Evolutionary conservation across 1,140 invertebrate species (phyloP).

Genomic region (Oryzaephilus surinamensis): DNA sequence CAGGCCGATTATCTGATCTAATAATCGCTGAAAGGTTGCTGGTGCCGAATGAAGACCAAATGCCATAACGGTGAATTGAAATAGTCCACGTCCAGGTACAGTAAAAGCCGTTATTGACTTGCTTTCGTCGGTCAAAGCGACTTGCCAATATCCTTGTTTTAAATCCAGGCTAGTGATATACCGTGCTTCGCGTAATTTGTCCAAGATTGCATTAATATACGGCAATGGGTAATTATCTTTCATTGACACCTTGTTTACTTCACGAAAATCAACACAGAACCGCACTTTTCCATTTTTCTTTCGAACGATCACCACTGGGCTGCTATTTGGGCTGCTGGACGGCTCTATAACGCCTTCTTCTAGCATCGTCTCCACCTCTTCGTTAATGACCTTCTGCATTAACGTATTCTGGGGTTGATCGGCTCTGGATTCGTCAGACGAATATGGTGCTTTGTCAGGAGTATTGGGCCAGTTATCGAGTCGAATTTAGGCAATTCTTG

Average conservation of each 20-base stretch:
- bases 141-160: too few relatives aligned
- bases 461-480: background rate
- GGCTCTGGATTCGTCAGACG: background rate
- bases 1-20: too few relatives aligned
- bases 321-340: slow-evolving; percentile 32
- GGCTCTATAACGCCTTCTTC: slow-evolving; percentile 23
- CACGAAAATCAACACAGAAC: too few relatives aligned
- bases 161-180: slow-evolving; percentile 27
- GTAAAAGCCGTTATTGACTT: slow-evolving; percentile 37
- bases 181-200: slow-evolving; percentile 14
- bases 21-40: too few relatives aligned
- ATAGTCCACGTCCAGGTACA: slow-evolving; percentile 33
- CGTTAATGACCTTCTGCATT: slow-evolving; percentile 2
- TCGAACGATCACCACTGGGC: slow-evolving; percentile 37
- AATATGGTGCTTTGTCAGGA: background rate
- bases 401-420: slow-evolving; percentile 1
- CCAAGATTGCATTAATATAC: too few relatives aligned
- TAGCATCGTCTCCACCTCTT: slow-evolving; percentile 1
- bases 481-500: background rate
- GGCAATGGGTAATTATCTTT: too few relatives aligned
- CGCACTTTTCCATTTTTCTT: too few relatives aligned
- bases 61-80: slow-evolving; percentile 35
- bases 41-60: slow-evolving; percentile 37
- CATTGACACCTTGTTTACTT: too few relatives aligned
- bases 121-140: slow-evolving; percentile 21